Evolutionary conservation across 2,888 invertebrate species (phyloP).

Genomic region (Catocala sponsa): DNA sequence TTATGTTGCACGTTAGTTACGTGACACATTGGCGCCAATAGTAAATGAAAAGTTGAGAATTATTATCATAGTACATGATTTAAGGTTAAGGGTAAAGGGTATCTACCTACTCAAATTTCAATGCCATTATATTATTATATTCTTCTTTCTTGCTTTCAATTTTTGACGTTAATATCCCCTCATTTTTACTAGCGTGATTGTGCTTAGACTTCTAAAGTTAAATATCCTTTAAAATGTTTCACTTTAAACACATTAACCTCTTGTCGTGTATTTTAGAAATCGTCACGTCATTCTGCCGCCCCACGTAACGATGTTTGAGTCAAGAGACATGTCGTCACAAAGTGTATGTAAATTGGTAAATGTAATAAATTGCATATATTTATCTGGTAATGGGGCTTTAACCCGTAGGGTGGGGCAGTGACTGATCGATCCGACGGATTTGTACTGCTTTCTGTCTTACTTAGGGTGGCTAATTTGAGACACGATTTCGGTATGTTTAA

Average conservation of each 20-base stretch:
- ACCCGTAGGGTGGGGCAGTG: constrained; percentile 70
- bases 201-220: neutral
- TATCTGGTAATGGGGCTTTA: constrained; percentile 81
- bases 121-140: too few species aligned
- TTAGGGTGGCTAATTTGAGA: constrained; percentile 44
- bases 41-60: too few species aligned
- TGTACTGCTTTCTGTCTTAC: constrained; percentile 48
- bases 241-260: constrained; percentile 12
- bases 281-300: constrained; percentile 54
- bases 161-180: too few species aligned
- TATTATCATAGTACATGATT: too few species aligned
- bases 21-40: too few species aligned
- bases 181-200: neutral
- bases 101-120: too few species aligned
- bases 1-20: too few species aligned
- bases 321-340: constrained; percentile 74
- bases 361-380: constrained; percentile 87
- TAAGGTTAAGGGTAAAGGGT: too few species aligned
- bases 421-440: constrained; percentile 61
- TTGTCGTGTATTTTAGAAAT: constrained; percentile 40
- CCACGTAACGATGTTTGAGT: constrained; percentile 75
- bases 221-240: constrained; percentile 14
- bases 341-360: constrained; percentile 87
- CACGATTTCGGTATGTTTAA: constrained; percentile 13
- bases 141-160: too few species aligned